Conservation (phyloP, 2,797 vertebrate genomes). For the Melanotaenia pygmaea region DNA sequence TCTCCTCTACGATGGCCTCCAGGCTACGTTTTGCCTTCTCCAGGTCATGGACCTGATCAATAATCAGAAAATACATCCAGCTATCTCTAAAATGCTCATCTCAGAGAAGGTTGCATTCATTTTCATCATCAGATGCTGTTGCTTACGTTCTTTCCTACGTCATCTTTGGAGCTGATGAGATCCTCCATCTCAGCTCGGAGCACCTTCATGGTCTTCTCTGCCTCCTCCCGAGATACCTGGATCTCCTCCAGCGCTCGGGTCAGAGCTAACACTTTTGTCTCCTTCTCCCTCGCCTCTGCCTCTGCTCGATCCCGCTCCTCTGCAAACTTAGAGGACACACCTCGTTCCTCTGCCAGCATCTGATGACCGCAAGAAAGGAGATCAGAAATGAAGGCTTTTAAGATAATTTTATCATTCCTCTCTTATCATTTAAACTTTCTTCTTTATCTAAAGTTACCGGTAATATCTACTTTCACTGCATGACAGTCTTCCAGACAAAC, state of each 20-base stretch:
- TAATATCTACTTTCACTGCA: too few relatives aligned
- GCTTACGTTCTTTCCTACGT: slow-evolving; percentile 95
- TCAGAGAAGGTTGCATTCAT: rapidly evolving
- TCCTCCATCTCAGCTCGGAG: slow-evolving; percentile 95
- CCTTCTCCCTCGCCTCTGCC: slow-evolving; percentile 93
- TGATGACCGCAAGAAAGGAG: slow-evolving; percentile 49
- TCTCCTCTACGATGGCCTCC: slow-evolving; percentile 94
- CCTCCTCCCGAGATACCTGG: slow-evolving; percentile 89
- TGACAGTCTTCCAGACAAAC: too few relatives aligned
- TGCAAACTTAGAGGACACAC: slow-evolving; percentile 89
- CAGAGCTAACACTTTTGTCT: slow-evolving; percentile 91
- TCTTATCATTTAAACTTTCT: too few relatives aligned
- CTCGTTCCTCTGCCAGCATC: slow-evolving; percentile 96
- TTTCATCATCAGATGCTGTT: background rate
- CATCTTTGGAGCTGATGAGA: slow-evolving; percentile 97
- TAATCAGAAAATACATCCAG: background rate
- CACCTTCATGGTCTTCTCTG: slow-evolving; percentile 89
- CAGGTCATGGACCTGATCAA: slow-evolving; percentile 90
- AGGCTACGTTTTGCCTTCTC: slow-evolving; percentile 94
- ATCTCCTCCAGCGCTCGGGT: slow-evolving; percentile 90
- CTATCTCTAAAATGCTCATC: background rate
- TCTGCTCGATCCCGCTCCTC: slow-evolving; percentile 95
- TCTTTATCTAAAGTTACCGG: too few relatives aligned
- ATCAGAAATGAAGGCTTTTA: too few relatives aligned
- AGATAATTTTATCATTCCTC: too few relatives aligned